Percentiles rank a stretch among this genome's conserved stretches.
Evolutionary conservation across 2,888 invertebrate species (phyloP).

Genomic region (Plusia festucae): DNA sequence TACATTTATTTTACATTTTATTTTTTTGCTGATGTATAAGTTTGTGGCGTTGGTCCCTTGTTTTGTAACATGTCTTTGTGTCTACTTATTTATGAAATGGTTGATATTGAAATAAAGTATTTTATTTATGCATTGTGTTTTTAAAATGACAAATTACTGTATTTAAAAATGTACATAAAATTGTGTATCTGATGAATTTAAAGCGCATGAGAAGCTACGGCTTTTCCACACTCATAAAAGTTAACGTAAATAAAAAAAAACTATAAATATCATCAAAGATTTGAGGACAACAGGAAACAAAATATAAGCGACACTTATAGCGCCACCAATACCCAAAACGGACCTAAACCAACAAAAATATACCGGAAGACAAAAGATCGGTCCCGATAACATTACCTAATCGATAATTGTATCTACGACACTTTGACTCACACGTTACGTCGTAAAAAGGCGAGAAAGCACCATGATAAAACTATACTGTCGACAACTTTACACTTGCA

Average conservation of each 20-base stretch:
- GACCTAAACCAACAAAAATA: slow-evolving; percentile 85
- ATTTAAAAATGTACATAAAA: no score
- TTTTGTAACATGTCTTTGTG: neutral
- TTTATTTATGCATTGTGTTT: neutral
- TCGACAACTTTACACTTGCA: slow-evolving; percentile 55
- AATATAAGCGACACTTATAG: slow-evolving; percentile 63
- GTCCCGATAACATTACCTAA: slow-evolving; percentile 87
- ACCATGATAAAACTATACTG: slow-evolving; percentile 85
- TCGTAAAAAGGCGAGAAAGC: slow-evolving; percentile 89
- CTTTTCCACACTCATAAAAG: no score
- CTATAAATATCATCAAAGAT: neutral
- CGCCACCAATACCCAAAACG: slow-evolving; percentile 77
- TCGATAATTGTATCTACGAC: slow-evolving; percentile 89
- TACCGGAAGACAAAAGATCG: slow-evolving; percentile 89
- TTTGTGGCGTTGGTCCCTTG: neutral
- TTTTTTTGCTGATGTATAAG: neutral
- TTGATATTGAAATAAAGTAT: neutral
- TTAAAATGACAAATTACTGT: no score
- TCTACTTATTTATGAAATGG: neutral
- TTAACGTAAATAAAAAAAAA: no score
- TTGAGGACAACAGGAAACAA: slow-evolving; percentile 72
- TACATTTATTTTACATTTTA: neutral
- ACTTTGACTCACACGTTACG: slow-evolving; percentile 85
- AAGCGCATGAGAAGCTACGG: no score
- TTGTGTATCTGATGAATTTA: no score